Percentiles rank a stretch among this genome's conserved stretches.
Evolutionary conservation across 1,140 invertebrate species (phyloP).

Genomic region (Prorops nasuta): DNA sequence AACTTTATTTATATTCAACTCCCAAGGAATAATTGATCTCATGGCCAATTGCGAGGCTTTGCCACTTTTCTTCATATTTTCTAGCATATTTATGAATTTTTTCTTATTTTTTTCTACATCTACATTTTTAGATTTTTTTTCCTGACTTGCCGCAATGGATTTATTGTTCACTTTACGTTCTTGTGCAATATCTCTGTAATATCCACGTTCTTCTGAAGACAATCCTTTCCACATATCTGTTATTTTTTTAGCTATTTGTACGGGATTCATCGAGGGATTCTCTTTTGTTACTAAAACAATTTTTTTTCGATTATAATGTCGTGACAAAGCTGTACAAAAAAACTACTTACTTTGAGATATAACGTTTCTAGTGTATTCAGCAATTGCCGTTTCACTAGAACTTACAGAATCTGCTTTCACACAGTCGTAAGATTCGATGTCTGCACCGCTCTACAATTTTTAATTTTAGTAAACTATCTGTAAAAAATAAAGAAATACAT

Average conservation of each 20-base stretch:
- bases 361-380: conserved; percentile 40
- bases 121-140: conserved; percentile 6
- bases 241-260: conserved; percentile 45
- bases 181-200: conserved; percentile 45
- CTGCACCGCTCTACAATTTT: conserved; percentile 24
- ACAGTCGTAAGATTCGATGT: conserved; percentile 14
- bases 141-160: not conserved
- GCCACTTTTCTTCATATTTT: conserved; percentile 34
- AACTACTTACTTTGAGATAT: conserved; percentile 41
- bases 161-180: conserved; percentile 10
- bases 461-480: conserved; percentile 3
- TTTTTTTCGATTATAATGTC: conserved; percentile 1
- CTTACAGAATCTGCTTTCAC: not conserved
- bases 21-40: conserved; percentile 31
- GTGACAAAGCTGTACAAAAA: not conserved
- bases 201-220: conserved; percentile 47
- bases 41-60: conserved; percentile 23
- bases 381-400: conserved; percentile 27
- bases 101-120: conserved; percentile 26
- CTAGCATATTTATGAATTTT: conserved; percentile 29
- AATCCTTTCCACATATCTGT: conserved; percentile 48
- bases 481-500: conserved; percentile 4
- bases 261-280: conserved; percentile 43
- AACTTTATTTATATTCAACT: conserved; percentile 21
- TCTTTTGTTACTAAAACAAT: conserved; percentile 29